These are phyloP conservation scores for Axinella damicornis DNA, from an alignment of 37 sponge, comb jelly and placozoan species.

Conservation along the genomic window DNA sequence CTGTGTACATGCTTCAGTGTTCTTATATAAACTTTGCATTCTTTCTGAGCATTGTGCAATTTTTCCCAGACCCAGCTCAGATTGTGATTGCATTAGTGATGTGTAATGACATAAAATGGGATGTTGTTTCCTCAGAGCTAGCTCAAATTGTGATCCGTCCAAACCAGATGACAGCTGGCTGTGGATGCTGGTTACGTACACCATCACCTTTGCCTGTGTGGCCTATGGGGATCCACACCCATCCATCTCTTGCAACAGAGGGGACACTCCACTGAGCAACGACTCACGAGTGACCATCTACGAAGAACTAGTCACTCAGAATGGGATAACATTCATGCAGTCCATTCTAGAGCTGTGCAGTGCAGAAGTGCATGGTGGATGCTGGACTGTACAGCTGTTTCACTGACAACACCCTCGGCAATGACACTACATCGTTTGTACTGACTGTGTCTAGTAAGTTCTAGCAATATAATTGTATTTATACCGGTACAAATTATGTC, in stretches of 20 bases:
- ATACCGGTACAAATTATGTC: no score
- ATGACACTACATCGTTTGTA: background rate
- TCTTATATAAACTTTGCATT: no score
- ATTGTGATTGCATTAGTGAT: no score
- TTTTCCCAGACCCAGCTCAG: no score
- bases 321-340: background rate
- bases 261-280: background rate
- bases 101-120: no score
- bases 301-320: background rate
- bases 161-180: no score
- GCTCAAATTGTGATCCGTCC: constrained; percentile 7
- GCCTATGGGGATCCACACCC: constrained; percentile 17
- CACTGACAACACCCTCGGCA: background rate
- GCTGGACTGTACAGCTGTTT: constrained; percentile 18
- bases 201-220: constrained; percentile 4
- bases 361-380: background rate
- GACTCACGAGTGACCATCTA: background rate
- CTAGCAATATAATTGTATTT: no score
- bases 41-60: no score
- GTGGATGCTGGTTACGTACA: background rate
- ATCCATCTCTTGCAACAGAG: background rate
- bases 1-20: no score
- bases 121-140: background rate
- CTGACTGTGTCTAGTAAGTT: background rate
- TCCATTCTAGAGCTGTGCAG: constrained; percentile 16